phyloP scores from a whole-genome alignment of 2,113 vertebrate genomes.

The Motacilla tschutschensis region DNA sequence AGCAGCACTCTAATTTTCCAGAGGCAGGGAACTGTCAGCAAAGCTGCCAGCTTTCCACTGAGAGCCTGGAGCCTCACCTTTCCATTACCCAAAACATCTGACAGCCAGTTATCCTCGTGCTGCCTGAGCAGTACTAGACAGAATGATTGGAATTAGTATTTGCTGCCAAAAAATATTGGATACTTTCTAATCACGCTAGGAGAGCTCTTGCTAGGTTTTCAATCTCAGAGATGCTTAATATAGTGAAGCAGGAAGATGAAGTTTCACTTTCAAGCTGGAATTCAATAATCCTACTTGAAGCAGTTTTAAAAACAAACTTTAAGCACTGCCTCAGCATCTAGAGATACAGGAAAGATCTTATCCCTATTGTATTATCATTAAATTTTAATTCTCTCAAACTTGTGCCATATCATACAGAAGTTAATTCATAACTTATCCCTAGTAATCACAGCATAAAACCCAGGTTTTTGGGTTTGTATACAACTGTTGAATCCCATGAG shows the following conservation, averaged over 20 bases:
- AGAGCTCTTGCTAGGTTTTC: constrained; percentile 27
- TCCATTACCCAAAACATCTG: neutral
- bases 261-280: constrained; percentile 23
- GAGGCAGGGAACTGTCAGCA: neutral
- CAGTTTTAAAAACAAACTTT: neutral
- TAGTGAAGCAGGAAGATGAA: neutral
- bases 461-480: neutral
- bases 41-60: neutral
- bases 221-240: constrained; percentile 16
- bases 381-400: neutral
- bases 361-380: neutral
- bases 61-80: neutral
- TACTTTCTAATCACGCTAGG: constrained; percentile 24
- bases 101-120: constrained; percentile 9
- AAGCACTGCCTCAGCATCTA: neutral
- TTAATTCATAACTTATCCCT: constrained; percentile 7
- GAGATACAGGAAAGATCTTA: neutral
- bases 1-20: neutral
- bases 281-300: constrained; percentile 17
- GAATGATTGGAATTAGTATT: constrained; percentile 27
- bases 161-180: constrained; percentile 35
- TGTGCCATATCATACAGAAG: neutral
- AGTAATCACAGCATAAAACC: neutral
- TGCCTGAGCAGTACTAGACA: neutral
- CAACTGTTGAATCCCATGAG: neutral